Percentiles rank a stretch among this genome's conserved stretches.
These are phyloP conservation scores for Omphaloscelis lunosa DNA, from an alignment of 2,888 invertebrate genomes.

Conservation along the genomic window DNA sequence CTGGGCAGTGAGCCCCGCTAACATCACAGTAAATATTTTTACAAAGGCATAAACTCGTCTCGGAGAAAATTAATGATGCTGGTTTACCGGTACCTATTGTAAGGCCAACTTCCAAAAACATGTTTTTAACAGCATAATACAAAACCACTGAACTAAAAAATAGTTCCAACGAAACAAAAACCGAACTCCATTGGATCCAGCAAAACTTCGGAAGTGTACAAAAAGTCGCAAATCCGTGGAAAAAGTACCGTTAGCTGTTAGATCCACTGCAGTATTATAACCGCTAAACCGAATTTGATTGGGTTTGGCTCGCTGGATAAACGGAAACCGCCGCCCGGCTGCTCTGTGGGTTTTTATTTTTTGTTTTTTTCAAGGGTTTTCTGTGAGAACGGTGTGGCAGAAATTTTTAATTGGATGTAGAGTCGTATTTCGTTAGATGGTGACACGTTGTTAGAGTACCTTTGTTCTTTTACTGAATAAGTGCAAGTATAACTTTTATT, in stretches of 20 bases:
- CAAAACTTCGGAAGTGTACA: constrained; percentile 42
- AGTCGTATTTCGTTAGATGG: background rate
- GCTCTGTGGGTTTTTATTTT: constrained; percentile 45
- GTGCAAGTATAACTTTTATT: background rate
- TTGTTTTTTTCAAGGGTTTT: constrained; percentile 52
- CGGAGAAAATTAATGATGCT: background rate
- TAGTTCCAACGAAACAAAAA: constrained; percentile 32
- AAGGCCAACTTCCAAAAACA: background rate
- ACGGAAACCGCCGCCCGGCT: constrained; percentile 46
- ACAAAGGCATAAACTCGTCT: background rate
- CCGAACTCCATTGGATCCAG: constrained; percentile 27
- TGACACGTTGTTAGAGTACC: constrained; percentile 8
- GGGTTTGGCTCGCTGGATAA: constrained; percentile 58
- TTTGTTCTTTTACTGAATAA: background rate
- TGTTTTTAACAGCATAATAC: background rate
- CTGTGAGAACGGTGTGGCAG: constrained; percentile 30
- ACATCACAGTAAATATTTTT: background rate
- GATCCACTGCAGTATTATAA: constrained; percentile 63
- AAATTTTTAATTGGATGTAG: constrained; percentile 60
- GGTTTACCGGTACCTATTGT: background rate
- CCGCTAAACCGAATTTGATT: constrained; percentile 71
- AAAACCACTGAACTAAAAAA: constrained; percentile 10
- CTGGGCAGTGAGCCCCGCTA: background rate
- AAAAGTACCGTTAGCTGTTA: constrained; percentile 55
- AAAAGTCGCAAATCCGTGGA: constrained; percentile 59